Evolutionary conservation across 2,113 vertebrate genomes (phyloP).

Genomic region (Coryphaenoides rupestris): DNA sequence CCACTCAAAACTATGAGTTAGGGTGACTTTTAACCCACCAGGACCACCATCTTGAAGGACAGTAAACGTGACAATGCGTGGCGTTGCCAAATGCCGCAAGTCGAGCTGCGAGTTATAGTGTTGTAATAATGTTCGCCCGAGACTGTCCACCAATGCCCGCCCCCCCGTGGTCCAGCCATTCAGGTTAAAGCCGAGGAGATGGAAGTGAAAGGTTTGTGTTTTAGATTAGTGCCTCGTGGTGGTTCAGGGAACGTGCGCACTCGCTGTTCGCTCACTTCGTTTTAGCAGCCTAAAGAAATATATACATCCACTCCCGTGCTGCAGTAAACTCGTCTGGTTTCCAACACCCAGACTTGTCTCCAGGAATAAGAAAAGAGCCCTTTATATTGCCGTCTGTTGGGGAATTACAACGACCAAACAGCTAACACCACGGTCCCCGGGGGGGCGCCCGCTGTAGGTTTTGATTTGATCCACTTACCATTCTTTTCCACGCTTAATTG

Average conservation of each 20-base stretch:
- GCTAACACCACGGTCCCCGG: constrained; percentile 67
- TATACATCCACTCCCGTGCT: constrained; percentile 43
- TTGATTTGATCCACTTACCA: constrained; percentile 57
- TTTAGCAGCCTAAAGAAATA: constrained; percentile 18
- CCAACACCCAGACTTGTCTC: too few relatives aligned
- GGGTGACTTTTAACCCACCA: constrained; percentile 33
- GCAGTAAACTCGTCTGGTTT: constrained; percentile 41
- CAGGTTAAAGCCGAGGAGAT: constrained; percentile 13
- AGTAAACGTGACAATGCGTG: constrained; percentile 50
- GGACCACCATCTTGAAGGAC: constrained; percentile 46
- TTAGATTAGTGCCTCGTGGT: constrained; percentile 41
- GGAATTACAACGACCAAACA: constrained; percentile 52
- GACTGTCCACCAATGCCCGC: not conserved
- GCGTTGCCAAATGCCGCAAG: constrained; percentile 37
- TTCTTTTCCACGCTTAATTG: constrained; percentile 66
- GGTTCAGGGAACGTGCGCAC: constrained; percentile 40
- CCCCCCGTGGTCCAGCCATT: not conserved
- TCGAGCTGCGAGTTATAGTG: constrained; percentile 30
- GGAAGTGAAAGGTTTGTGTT: constrained; percentile 29
- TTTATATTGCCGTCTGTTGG: not conserved
- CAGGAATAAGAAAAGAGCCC: too few relatives aligned
- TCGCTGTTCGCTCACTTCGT: constrained; percentile 29
- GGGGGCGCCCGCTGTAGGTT: constrained; percentile 69
- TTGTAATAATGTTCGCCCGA: constrained; percentile 28
- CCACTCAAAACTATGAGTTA: constrained; percentile 44